A percentile compares a stretch with the other conserved stretches of the same genome.
Evolutionary conservation across 2,888 invertebrate species (phyloP).

Genomic region (Iselma pallidipennis): DNA sequence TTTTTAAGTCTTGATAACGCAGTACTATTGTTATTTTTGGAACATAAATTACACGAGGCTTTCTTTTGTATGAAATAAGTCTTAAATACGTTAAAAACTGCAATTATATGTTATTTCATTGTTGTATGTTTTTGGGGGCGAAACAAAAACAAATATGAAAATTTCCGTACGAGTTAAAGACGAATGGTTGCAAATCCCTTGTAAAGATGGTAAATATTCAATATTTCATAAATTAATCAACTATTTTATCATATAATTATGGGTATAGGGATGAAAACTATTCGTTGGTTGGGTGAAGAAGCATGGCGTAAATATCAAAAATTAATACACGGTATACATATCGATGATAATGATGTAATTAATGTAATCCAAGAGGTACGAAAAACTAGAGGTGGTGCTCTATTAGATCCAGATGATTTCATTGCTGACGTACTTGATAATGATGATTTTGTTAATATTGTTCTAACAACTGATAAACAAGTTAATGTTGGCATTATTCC

Average conservation of each 20-base stretch:
- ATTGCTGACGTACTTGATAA: slow-evolving; percentile 62
- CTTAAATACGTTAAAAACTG: background rate
- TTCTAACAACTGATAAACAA: slow-evolving; percentile 39
- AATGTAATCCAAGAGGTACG: slow-evolving; percentile 57
- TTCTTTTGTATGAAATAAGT: no score
- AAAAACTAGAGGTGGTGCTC: slow-evolving; percentile 62
- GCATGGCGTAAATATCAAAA: slow-evolving; percentile 57
- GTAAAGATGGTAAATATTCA: slow-evolving; percentile 54
- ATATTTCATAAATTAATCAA: background rate
- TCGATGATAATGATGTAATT: slow-evolving; percentile 32
- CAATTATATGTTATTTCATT: background rate
- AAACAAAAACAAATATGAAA: slow-evolving; percentile 53
- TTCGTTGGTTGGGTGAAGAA: slow-evolving; percentile 62
- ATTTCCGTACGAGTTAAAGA: slow-evolving; percentile 60
- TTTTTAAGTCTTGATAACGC: no score
- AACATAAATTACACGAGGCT: no score
- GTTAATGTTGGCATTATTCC: slow-evolving; percentile 33
- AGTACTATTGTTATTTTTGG: no score
- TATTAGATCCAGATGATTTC: slow-evolving; percentile 61
- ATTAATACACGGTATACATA: slow-evolving; percentile 35
- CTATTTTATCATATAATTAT: no score
- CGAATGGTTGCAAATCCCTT: slow-evolving; percentile 64
- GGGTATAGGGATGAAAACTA: slow-evolving; percentile 50
- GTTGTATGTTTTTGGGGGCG: background rate
- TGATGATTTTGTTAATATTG: slow-evolving; percentile 64